phyloP scores from a whole-genome alignment of 2,797 vertebrate species.

The Simalia tracyae region DNA sequence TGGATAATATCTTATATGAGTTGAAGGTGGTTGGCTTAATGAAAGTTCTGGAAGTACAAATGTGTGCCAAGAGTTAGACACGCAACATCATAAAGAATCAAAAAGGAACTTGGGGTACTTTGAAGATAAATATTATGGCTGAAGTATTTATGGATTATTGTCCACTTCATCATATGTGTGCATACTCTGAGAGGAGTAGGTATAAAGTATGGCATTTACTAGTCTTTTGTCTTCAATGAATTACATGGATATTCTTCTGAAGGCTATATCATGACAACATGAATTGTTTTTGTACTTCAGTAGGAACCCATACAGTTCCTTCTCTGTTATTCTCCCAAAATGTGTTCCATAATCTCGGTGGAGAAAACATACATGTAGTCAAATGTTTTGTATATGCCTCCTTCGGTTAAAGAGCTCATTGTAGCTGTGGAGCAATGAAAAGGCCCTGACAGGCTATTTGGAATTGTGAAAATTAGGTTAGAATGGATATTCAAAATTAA shows the following conservation, averaged over 20 bases:
- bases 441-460: not conserved
- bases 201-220: no score
- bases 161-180: no score
- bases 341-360: no score
- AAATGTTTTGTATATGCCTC: not conserved
- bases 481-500: not conserved
- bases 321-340: not conserved
- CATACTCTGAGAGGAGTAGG: no score
- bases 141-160: no score
- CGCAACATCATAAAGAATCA: not conserved
- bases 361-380: not conserved
- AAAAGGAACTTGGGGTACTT: no score
- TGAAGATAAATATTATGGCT: no score
- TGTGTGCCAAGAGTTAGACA: not conserved
- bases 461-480: not conserved
- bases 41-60: not conserved
- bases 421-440: not conserved
- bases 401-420: not conserved
- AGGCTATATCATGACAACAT: no score
- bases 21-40: not conserved
- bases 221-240: no score
- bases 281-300: not conserved
- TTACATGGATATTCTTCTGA: no score
- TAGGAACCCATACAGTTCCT: not conserved
- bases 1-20: constrained; percentile 3